phyloP scores from a whole-genome alignment of 2,113 vertebrate genomes.

The Gila orcuttii region DNA sequence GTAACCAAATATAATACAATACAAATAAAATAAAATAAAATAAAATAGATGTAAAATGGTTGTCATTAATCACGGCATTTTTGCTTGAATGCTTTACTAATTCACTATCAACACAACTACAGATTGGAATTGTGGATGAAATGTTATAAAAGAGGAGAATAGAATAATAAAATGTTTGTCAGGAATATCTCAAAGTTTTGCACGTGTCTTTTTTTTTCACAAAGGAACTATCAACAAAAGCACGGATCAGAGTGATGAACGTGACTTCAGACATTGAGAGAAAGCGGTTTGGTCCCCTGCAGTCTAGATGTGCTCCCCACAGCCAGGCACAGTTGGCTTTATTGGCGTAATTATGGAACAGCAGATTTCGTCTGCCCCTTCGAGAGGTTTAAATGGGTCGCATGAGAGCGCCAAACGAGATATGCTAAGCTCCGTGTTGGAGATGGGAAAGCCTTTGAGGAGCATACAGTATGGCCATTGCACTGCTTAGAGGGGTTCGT shows the following conservation, averaged over 20 bases:
- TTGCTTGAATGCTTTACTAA: background rate
- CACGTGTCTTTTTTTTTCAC: background rate
- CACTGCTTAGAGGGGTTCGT: constrained; percentile 41
- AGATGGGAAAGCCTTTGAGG: constrained; percentile 65
- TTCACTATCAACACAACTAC: background rate
- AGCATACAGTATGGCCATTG: constrained; percentile 63
- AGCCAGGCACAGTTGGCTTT: background rate
- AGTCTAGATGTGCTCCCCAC: constrained; percentile 1
- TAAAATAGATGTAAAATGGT: background rate
- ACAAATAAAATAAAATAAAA: constrained; percentile 7
- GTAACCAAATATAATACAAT: background rate
- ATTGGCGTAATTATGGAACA: background rate
- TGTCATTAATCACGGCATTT: no score
- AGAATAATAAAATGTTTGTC: background rate
- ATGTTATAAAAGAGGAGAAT: no score
- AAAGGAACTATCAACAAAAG: background rate
- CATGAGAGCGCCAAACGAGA: constrained; percentile 61
- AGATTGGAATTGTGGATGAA: background rate
- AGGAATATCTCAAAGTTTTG: background rate
- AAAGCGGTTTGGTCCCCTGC: background rate
- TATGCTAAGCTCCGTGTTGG: constrained; percentile 72
- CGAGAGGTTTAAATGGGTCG: constrained; percentile 19
- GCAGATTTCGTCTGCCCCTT: background rate
- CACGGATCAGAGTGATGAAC: background rate
- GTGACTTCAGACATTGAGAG: background rate